Evolutionary conservation across 2,888 invertebrate species (phyloP), one percentile per base, ranked within the genome.

Genomic region (Kuschelorhynchus macadamiae): DNA sequence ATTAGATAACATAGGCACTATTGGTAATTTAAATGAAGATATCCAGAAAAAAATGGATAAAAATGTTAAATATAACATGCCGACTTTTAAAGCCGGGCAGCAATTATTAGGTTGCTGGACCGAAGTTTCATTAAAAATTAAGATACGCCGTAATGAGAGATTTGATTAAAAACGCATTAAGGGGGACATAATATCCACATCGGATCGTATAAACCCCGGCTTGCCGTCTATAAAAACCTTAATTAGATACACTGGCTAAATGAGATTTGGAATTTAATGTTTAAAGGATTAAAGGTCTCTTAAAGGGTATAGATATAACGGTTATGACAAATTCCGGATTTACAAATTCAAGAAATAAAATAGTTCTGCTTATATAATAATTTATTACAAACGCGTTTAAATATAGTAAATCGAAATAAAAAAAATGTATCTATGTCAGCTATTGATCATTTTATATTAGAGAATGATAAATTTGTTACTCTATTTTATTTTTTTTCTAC

Each of bases 81-180:
- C 30, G 47, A 30, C 55, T 33, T 46, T 63, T 61, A 67, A 63
- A 70, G 25, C 59, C 46, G 59, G 56, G 44, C 64, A 64, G 69
- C 17, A 65, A 56, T 55, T 49, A 63, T 60, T 57, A 56, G 61
- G 57, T 56, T 16, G 59, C 65, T 21, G 65, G 70, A 67, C 67
- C 64, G 61, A 64, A 67, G 64, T 76, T 81, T 81, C 81, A 82
- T 83, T 82, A 83, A 83, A 82, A 81, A 83, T 82, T 82, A 81
- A 82, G 82, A 81, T 81, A 79, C 79, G 77, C 79, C 78, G 75
- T 82, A 82, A 83, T 82, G 81, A 81, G 81, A 81, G 80, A 82
- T 82, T 82, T 82, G 82, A 83, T 83, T 83, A 83, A 83, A 83
- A 83, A 82, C 81, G 79, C 82, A 83, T 83, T 83, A 82, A 77